Evolutionary conservation across 2,113 vertebrate species (phyloP).

Genomic region (Grammomys dolichurus): DNA sequence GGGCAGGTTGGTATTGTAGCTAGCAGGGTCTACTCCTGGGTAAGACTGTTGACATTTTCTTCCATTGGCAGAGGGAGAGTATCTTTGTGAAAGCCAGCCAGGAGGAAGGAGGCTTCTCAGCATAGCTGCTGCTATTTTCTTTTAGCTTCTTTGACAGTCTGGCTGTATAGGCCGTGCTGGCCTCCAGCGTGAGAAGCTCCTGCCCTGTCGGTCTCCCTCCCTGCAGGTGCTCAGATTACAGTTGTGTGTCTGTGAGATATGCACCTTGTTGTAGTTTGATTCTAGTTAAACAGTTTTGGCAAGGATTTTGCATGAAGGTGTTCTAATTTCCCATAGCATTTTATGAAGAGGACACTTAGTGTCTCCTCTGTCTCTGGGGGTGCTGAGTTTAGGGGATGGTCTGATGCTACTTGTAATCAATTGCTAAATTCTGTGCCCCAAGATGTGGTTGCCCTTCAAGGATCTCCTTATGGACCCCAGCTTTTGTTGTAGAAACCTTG

Average conservation of each 20-base stretch:
- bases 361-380: not conserved
- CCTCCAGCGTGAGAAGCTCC: not conserved
- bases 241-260: not conserved
- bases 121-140: not conserved
- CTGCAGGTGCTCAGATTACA: not conserved
- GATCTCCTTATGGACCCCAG: no score
- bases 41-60: not conserved
- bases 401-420: no score
- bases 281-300: not conserved
- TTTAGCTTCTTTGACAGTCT: not conserved
- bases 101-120: not conserved
- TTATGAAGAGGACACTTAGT: not conserved
- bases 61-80: no score
- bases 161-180: not conserved
- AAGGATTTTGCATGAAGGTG: not conserved
- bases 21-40: not conserved
- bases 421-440: no score
- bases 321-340: no score
- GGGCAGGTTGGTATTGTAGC: not conserved
- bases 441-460: no score
- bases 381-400: not conserved
- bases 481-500: no score
- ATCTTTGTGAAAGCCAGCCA: not conserved
- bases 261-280: not conserved
- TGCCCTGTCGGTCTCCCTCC: not conserved